Conservation (phyloP, 1,140 invertebrate species). For the Drosophila ambigua region DNA sequence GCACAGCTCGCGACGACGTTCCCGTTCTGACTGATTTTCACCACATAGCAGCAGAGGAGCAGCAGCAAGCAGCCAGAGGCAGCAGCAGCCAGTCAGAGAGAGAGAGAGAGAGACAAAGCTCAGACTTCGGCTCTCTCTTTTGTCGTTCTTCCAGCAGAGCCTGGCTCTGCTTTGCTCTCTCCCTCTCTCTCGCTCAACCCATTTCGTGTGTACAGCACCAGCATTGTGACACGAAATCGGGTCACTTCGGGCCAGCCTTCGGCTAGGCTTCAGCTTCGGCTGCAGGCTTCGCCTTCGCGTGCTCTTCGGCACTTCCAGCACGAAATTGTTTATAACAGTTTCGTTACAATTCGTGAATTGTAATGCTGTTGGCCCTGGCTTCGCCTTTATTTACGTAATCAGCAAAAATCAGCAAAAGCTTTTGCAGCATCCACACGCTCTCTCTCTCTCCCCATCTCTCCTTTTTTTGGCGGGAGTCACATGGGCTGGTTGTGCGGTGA, state of each 20-base stretch:
- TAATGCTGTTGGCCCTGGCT: conserved; percentile 41
- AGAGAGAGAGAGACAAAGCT: too few species aligned
- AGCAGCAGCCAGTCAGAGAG: background rate
- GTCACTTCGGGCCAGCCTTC: conserved; percentile 21
- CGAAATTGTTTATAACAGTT: conserved; percentile 76
- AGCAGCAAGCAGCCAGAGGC: conserved; percentile 30
- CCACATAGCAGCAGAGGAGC: conserved; percentile 54
- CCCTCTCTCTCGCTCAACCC: conserved; percentile 41
- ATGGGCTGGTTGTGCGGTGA: conserved; percentile 63
- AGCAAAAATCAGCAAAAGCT: conserved; percentile 73
- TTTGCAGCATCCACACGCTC: conserved; percentile 51
- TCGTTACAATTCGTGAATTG: conserved; percentile 49
- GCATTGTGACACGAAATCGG: conserved; percentile 13
- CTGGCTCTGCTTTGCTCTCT: background rate
- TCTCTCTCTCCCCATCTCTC: conserved; percentile 17
- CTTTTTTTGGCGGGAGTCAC: conserved; percentile 47
- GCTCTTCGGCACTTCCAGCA: conserved; percentile 43
- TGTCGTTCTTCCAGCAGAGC: conserved; percentile 30
- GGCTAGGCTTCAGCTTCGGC: conserved; percentile 4
- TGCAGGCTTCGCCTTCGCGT: background rate
- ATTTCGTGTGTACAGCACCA: conserved; percentile 56
- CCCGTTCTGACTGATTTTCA: conserved; percentile 84
- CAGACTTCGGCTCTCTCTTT: conserved; percentile 20
- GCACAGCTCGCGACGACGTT: conserved; percentile 84
- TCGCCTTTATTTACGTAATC: conserved; percentile 83